phyloP scores from a whole-genome alignment of 2,888 invertebrate species.

The Nemoura dubitans region DNA sequence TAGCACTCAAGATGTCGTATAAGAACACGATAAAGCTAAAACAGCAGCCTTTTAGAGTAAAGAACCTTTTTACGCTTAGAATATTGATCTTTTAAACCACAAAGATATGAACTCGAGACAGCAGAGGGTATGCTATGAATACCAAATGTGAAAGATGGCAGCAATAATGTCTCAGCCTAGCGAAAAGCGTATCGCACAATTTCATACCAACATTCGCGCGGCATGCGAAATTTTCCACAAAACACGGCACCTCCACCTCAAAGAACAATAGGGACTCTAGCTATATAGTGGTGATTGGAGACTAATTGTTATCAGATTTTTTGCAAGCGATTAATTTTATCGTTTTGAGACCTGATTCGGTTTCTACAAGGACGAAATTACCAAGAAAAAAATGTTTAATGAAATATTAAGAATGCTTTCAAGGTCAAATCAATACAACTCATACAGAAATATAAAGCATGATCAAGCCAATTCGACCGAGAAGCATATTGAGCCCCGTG shows the following conservation, averaged over 20 bases:
- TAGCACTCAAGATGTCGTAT: background rate
- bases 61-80: background rate
- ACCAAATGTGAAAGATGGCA: background rate
- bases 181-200: slow-evolving; percentile 4
- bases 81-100: slow-evolving; percentile 12
- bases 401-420: too few relatives aligned
- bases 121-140: slow-evolving; percentile 7
- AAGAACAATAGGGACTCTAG: background rate
- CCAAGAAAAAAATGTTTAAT: too few relatives aligned
- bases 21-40: background rate
- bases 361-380: too few relatives aligned
- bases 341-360: too few relatives aligned
- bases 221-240: background rate
- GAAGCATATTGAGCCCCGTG: too few relatives aligned
- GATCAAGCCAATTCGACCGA: too few relatives aligned
- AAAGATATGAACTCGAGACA: slow-evolving; percentile 12
- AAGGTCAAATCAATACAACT: too few relatives aligned
- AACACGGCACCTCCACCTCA: background rate
- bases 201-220: background rate
- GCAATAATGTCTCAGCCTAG: background rate
- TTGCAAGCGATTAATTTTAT: too few relatives aligned
- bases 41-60: background rate
- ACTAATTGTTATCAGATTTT: too few relatives aligned
- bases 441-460: too few relatives aligned
- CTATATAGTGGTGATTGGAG: background rate